Base-by-base conservation (phyloP, 2,888 invertebrate species). In the Cephus runcator region DNA sequence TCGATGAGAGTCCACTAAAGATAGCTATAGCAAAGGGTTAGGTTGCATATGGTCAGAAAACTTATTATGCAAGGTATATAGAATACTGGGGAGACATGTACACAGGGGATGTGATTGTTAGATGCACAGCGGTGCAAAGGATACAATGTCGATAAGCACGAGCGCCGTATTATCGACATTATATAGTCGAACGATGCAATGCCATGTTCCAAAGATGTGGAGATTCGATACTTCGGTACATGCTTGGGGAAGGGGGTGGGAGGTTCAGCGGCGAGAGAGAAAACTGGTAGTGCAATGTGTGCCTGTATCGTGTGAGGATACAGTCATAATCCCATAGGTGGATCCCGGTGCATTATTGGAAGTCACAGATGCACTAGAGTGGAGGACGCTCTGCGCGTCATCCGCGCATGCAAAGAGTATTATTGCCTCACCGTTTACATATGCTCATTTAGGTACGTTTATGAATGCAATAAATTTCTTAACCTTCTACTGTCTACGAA, bases 341-440 rank as follows among this genome's bases (percentile, higher is more conserved):
- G 40, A 82, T 79, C 80, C 82, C 79, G 77, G 77, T 80, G 81
- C 81, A 79, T 82, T 83, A 82, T 83, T 83, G 77, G 80, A 80
- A 80, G 79, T 69, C 79, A 78, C 83, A 83, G 82, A 83, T 84
- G 81, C 75, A 36, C 76, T 73, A 69, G 81, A 81, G 81, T 77
- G 76, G 77, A 81, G 76, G 75, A 33, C 69, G 75, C 75, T 15
- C 40, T 15, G 15, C 15, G 40, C 40, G 15, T 15, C 75, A 74
- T 69, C 34, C 73, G 73, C 78, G 35, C 78, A 68, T 75, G 71
- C 75, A 31, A 30, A 75, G 78, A 78, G 68, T 78, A 76, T 78
- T 78, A 78, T 78, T 78, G 56, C 73, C 34, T 69, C 69, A 69
- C 30, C 69, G 30, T 30, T 33, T 69, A 30, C 15, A 69, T 4